A percentile compares a stretch with the other conserved stretches of the same genome.
phyloP scores from a whole-genome alignment of 2,888 invertebrate species.

The Drosophila prostipennis region DNA sequence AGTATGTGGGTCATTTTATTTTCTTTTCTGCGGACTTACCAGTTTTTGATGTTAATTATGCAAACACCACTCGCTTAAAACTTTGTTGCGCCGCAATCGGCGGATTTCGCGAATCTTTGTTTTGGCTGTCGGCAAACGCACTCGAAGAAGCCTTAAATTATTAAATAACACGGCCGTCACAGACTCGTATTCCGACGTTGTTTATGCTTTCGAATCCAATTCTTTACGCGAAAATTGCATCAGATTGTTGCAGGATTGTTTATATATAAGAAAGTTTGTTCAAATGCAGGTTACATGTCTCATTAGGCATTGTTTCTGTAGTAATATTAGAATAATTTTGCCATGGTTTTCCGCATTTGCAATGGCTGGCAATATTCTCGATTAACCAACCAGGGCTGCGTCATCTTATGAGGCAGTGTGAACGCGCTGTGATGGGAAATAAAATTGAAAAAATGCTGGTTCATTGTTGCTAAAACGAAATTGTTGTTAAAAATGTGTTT shows the following conservation, averaged over 20 bases:
- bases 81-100: neutral
- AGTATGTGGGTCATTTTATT: conserved; percentile 66
- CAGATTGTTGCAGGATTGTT: conserved; percentile 6
- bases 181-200: conserved; percentile 11
- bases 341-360: conserved; percentile 41
- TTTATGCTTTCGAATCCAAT: conserved; percentile 23
- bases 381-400: conserved; percentile 23
- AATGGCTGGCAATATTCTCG: conserved; percentile 39
- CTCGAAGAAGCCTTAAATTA: conserved; percentile 57
- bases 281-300: conserved; percentile 41
- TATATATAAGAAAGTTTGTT: conserved; percentile 20
- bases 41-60: conserved; percentile 29
- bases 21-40: conserved; percentile 67
- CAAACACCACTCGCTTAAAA: conserved; percentile 31
- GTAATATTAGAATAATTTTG: conserved; percentile 36
- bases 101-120: neutral
- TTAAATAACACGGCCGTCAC: conserved; percentile 68
- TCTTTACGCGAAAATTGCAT: conserved; percentile 25
- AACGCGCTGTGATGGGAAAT: neutral
- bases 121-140: conserved; percentile 37
- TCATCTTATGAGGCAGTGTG: neutral
- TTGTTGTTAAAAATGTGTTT: too few relatives aligned
- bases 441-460: too few relatives aligned
- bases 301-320: conserved; percentile 42
- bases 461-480: too few relatives aligned